A percentile compares a stretch with the other conserved stretches of the same genome.
Evolutionary conservation across 1,140 invertebrate species (phyloP).

Genomic region (Panulirus ornatus): DNA sequence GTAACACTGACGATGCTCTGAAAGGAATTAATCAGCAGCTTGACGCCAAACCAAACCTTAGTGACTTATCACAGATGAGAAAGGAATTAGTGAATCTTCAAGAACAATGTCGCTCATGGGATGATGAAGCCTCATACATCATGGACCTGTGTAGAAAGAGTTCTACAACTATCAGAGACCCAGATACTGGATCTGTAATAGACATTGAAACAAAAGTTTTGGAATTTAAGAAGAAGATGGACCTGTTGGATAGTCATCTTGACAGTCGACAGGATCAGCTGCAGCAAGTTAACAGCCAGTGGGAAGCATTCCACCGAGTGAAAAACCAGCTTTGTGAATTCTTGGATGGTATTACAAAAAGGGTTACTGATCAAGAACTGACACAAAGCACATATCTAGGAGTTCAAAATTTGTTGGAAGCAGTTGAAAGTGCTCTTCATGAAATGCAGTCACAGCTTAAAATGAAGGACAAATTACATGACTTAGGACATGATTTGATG

Average conservation of each 20-base stretch:
- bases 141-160: constrained; percentile 66
- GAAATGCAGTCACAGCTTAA: constrained; percentile 67
- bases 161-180: constrained; percentile 68
- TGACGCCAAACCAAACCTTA: constrained; percentile 66
- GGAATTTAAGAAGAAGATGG: constrained; percentile 68
- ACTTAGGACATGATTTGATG: constrained; percentile 69
- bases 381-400: constrained; percentile 59
- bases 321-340: constrained; percentile 74
- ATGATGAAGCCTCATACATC: constrained; percentile 69
- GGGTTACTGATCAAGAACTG: constrained; percentile 58
- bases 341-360: constrained; percentile 48
- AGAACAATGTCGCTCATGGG: constrained; percentile 73
- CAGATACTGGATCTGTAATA: constrained; percentile 66
- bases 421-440: constrained; percentile 67
- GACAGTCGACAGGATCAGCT: constrained; percentile 63
- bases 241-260: constrained; percentile 55
- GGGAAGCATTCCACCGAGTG: constrained; percentile 72
- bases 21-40: constrained; percentile 73
- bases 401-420: constrained; percentile 65
- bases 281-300: constrained; percentile 63
- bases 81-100: constrained; percentile 68
- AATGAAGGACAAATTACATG: constrained; percentile 70
- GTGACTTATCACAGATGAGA: constrained; percentile 66
- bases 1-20: constrained; percentile 67
- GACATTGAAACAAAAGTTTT: constrained; percentile 59